Evolutionary conservation across 2,888 invertebrate species (phyloP), one percentile per base, ranked within the genome.

Genomic region (Drosophila lacicola): DNA sequence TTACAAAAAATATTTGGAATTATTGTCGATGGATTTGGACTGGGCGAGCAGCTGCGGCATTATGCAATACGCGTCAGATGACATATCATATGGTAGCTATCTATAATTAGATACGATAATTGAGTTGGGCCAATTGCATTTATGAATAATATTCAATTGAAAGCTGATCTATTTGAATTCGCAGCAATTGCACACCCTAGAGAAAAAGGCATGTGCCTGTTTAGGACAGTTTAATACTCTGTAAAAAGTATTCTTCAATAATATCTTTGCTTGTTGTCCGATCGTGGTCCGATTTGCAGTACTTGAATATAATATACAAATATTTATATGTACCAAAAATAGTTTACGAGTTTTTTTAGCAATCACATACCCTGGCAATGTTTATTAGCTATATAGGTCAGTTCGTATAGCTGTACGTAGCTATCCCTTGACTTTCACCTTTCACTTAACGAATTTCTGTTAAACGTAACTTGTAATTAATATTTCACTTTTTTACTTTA

Each of bases 51-150:
- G 17, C 50, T 71, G 25, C 17, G 5, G 17, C 62, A 69, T 88
- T 73, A 78, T 67, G 82, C 65, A 82, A 83, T 54, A 37, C 21
- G 53, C 77, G 67, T 68, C 63, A 64, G 54, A 63, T 80, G 80
- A 76, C 62, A 80, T 56, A 72, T 62, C 50, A 47, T 55, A 61
- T 75, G 50, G 46, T 42, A 21, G 36, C 19, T 51, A 9, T 17
- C 85, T 74, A 78, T 64, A 81, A 87, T 87, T 82, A 78, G 70
- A 66, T 47, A 19, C 25, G 19, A 61, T 50, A 82, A 86, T 76
- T 82, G 80, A 87, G 58, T 62, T 58, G 65, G 62, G 47, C 61
- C 66, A 82, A 75, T 82, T 64, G 64, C 58, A 64, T 63, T 62
- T 70, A 71, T 72, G 66, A 65, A 72, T 72, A 53, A 72, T 72